Evolutionary conservation across 2,113 vertebrate species (phyloP).

Genomic region (Hyla sarda): DNA sequence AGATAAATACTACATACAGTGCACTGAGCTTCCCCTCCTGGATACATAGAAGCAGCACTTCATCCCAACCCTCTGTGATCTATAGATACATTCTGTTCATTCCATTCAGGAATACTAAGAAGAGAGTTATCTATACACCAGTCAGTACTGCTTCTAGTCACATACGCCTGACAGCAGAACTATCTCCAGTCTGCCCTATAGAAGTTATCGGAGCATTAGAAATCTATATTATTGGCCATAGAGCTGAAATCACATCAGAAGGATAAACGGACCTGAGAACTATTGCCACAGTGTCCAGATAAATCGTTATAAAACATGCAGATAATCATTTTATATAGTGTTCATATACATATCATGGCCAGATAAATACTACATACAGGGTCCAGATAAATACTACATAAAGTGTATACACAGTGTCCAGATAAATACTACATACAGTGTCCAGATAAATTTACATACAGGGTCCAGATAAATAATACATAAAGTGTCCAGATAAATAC

Average conservation of each 20-base stretch:
- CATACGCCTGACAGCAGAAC: not conserved
- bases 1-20: no score
- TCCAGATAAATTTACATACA: not conserved
- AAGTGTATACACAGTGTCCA: not conserved
- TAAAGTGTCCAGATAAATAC: no score
- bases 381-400: not conserved
- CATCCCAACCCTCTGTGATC: not conserved
- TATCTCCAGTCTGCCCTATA: not conserved
- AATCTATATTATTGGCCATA: no score
- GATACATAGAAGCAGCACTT: not conserved
- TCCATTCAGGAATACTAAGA: no score
- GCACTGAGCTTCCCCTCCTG: no score
- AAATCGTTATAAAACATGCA: not conserved
- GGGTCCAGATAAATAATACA: no score
- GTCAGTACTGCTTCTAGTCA: not conserved
- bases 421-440: no score
- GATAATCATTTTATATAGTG: not conserved
- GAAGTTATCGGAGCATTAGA: no score
- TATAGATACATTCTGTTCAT: not conserved
- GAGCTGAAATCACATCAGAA: no score
- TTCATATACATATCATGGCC: not conserved
- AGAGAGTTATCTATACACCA: no score
- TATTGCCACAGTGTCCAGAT: not conserved
- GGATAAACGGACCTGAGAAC: no score
- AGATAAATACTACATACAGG: not conserved